Base-by-base conservation (phyloP, 2,113 vertebrate genomes). In the Amphiprion ocellaris region DNA sequence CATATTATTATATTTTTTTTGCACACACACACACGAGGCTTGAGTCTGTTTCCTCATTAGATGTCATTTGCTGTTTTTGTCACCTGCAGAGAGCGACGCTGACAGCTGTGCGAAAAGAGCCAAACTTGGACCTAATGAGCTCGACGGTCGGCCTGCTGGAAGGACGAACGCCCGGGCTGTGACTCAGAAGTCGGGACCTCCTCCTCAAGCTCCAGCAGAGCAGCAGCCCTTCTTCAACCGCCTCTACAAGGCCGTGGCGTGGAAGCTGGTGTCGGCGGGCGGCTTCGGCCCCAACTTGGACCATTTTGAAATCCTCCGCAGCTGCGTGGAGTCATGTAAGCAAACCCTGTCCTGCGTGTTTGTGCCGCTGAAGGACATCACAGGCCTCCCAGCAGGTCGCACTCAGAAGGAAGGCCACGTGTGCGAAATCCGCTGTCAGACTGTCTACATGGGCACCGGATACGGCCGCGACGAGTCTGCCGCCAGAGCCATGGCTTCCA, bases 171-270 rank as follows among this genome's bases (percentile, higher is more conserved):
- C 56, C 2, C 17, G 79, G 28, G 4, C 82, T 5, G 54, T 0
- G 8, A 30, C 53, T 59, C 83, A 87, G 79, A 95, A 95, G 67
- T 80, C 69, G 0, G 93, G 93, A 4, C 95, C 93, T 9, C 52
- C 47, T 0, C 89, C 92, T 0, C 93, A 94, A 75, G 94, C 94
- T 1, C 92, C 96, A 0, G 96, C 96, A 24, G 95, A 98, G 77
- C 96, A 97, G 68, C 98, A 99, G 0, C 95, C 97, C 62, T 99
- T 99, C 91, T 99, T 98, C 89, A 99, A 99, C 81, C 97, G 97
- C 89, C 95, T 99, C 1, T 99, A 99, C 92, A 99, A 99, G 91
- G 95, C 97, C 0, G 97, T 99, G 78, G 97, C 97, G 0, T 99
- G 98, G 98, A 99, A 98, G 88, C 83, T 99, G 85, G 98, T 99